Evolutionary conservation across 64 coral and sea anemone species (phyloP).

Genomic region (Montipora sp.): DNA sequence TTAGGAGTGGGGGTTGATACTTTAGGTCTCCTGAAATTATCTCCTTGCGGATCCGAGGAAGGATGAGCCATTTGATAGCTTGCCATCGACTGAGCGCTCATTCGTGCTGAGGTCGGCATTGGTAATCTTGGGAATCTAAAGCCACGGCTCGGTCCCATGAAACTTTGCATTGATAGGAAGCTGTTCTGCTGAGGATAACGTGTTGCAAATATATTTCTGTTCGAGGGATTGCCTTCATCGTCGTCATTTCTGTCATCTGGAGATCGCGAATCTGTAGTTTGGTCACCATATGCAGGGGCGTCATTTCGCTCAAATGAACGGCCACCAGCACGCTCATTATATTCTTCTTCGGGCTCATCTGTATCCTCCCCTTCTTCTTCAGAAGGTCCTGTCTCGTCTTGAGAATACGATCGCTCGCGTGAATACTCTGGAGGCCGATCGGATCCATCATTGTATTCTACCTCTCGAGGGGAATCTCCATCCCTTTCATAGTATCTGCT

Average conservation of each 20-base stretch:
- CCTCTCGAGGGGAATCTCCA: neutral
- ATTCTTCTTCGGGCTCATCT: conserved; percentile 8
- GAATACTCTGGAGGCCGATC: neutral
- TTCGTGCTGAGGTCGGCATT: neutral
- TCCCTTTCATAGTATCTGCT: conserved; percentile 32
- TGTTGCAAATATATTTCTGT: neutral
- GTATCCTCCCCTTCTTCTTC: conserved; percentile 2
- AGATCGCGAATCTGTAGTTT: neutral
- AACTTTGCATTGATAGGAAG: neutral
- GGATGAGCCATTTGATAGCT: conserved; percentile 72
- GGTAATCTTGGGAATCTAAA: neutral
- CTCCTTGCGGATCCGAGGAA: conserved; percentile 36
- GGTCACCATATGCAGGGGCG: neutral
- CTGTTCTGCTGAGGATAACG: neutral
- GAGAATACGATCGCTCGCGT: neutral
- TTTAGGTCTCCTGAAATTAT: conserved; percentile 30
- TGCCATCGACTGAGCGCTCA: conserved; percentile 50
- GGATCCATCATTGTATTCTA: conserved; percentile 6
- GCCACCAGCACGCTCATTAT: neutral
- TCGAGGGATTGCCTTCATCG: neutral
- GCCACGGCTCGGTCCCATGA: neutral
- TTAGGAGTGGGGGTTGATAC: neutral
- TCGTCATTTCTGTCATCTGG: conserved; percentile 22
- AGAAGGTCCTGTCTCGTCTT: neutral
- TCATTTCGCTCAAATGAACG: neutral